Evolutionary conservation across 2,888 invertebrate genomes (phyloP), one percentile per base, ranked within the genome.

Genomic region (Sipunculus nudus): DNA sequence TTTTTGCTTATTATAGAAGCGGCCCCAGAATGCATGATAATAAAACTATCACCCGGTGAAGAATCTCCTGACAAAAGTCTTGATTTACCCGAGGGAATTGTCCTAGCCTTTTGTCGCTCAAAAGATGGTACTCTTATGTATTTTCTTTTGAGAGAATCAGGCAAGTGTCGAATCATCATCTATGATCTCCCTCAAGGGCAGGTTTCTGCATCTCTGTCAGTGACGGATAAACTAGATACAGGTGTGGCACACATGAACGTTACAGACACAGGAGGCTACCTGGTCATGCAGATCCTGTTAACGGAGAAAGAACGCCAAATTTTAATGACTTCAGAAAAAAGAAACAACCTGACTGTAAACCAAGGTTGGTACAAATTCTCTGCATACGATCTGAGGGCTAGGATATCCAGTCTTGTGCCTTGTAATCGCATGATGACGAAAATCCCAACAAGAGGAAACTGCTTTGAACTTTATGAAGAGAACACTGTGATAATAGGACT

Each of bases 401-500:
- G 16, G 13, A 70, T 68, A 19, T 76, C 73, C 3, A 65, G 59
- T 3, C 53, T 75, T 16, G 52, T 72, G 28, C 66, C 68, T 1
- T 78, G 75, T 54, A 65, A 62, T 38, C 61, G 76, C 48, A 67
- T 66, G 21, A 60, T 78, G 54, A 72, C 75, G 10, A 77, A 74
- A 48, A 71, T 77, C 13, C 78, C 77, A n/a, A 61, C 61, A 41
- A 69, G 78, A 19, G 78, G 76, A 16, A 66, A 69, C 6, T 52
- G 55, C 28, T 64, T 68, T 16, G 53, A 50, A 8, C 64, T 74
- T 5, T 68, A 67, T 58, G 53, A 29, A n/a, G 76, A 75, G 25
- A 76, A 75, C 57, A 59, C 56, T 0, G 67, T 78, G 63, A 56
- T 77, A 31, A 59, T 65, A 16, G 63, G 60, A 8, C 55, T 59